Percentiles rank a stretch among this genome's conserved stretches.
These are phyloP conservation scores for Rhagonycha fulva DNA, from an alignment of 2,888 invertebrate genomes.

Conservation along the genomic window DNA sequence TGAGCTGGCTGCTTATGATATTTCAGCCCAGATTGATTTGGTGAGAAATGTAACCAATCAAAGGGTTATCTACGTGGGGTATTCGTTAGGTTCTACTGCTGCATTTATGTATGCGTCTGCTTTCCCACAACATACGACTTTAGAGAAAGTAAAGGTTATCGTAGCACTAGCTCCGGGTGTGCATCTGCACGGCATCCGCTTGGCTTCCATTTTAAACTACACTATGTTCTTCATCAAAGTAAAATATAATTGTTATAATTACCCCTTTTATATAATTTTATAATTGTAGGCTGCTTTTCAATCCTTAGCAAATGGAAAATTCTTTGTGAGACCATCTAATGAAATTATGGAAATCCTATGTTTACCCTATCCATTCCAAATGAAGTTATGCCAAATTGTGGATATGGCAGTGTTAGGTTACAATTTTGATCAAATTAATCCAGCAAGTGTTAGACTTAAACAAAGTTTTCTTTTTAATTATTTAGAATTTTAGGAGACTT, in stretches of 20 bases:
- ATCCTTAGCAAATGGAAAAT: neutral
- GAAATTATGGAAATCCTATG: neutral
- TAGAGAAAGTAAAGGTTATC: slow-evolving; percentile 57
- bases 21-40: slow-evolving; percentile 45
- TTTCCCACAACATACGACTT: slow-evolving; percentile 66
- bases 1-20: slow-evolving; percentile 47
- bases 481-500: slow-evolving; percentile 50
- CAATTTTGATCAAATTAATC: slow-evolving; percentile 28
- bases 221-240: neutral
- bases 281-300: neutral
- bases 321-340: neutral
- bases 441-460: slow-evolving; percentile 5
- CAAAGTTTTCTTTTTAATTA: too few relatives aligned
- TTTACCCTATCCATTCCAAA: slow-evolving; percentile 27
- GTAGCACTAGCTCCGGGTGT: slow-evolving; percentile 60
- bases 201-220: neutral
- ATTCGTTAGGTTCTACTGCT: slow-evolving; percentile 81
- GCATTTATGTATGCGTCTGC: slow-evolving; percentile 68
- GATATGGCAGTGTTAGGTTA: slow-evolving; percentile 19
- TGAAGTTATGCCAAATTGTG: slow-evolving; percentile 23
- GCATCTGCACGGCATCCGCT: neutral
- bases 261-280: neutral
- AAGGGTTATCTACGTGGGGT: slow-evolving; percentile 72
- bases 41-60: slow-evolving; percentile 41
- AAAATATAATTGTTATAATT: too few relatives aligned